Percentiles rank a stretch among this genome's conserved stretches.
Evolutionary conservation across 1,140 invertebrate genomes (phyloP).

Genomic region (Streblospio benedicti): DNA sequence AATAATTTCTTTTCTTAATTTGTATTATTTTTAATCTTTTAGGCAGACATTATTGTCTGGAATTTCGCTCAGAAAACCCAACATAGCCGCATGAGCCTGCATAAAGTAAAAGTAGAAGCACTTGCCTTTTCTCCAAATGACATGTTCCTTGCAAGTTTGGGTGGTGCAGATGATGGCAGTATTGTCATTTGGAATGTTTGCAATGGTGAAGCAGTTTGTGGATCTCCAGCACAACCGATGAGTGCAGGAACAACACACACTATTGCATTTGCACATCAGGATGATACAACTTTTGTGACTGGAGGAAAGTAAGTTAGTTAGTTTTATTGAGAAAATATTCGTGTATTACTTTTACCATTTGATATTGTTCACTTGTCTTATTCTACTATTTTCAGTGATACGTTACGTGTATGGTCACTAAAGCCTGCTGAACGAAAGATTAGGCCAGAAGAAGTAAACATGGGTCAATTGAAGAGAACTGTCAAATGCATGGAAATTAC

Average conservation of each 20-base stretch:
- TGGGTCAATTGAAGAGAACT: constrained; percentile 46
- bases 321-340: not conserved
- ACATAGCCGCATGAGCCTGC: constrained; percentile 63
- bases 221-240: constrained; percentile 44
- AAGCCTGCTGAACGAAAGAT: constrained; percentile 61
- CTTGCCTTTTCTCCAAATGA: constrained; percentile 72
- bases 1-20: no score
- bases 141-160: constrained; percentile 70
- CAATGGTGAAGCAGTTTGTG: constrained; percentile 44
- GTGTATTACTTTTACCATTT: constrained; percentile 1
- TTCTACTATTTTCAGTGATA: constrained; percentile 54
- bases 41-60: constrained; percentile 78
- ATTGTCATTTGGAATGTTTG: constrained; percentile 47
- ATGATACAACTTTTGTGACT: constrained; percentile 45
- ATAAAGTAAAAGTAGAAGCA: constrained; percentile 75
- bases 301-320: constrained; percentile 45
- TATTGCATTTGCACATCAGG: constrained; percentile 36
- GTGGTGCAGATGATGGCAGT: constrained; percentile 75
- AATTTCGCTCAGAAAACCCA: constrained; percentile 58
- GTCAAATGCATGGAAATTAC: constrained; percentile 49
- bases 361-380: not conserved
- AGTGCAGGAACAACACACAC: constrained; percentile 45
- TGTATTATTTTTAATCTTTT: constrained; percentile 4
- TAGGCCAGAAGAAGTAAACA: constrained; percentile 58
- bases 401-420: constrained; percentile 67